Conservation (phyloP, 2,797 vertebrate genomes). For the Australoheros facetus region DNA sequence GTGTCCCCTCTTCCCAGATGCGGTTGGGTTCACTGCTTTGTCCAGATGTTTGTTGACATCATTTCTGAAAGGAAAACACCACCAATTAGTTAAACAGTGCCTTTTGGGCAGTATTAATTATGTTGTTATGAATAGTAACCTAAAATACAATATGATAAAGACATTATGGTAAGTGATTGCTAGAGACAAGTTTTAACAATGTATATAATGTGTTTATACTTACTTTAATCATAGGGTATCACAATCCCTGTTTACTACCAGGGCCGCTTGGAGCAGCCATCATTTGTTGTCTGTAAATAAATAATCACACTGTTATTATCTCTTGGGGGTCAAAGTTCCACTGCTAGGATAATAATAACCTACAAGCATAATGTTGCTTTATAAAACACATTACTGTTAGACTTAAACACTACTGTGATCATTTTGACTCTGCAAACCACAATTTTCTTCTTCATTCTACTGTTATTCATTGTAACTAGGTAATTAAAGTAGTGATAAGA, state of each 20-base stretch:
- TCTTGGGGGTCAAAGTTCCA: too few relatives aligned
- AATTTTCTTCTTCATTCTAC: neutral
- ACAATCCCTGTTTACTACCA: constrained; percentile 74
- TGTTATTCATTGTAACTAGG: neutral
- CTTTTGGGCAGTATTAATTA: neutral
- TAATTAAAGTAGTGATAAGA: neutral
- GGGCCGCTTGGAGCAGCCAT: constrained; percentile 71
- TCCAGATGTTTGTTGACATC: constrained; percentile 26
- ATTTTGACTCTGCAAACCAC: too few relatives aligned
- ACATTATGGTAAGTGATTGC: neutral
- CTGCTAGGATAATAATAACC: neutral
- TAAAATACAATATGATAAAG: neutral
- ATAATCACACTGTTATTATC: neutral
- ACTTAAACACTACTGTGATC: neutral
- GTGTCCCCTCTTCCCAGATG: constrained; percentile 5
- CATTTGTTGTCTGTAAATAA: constrained; percentile 76
- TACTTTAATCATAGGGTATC: constrained; percentile 48
- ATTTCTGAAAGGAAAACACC: constrained; percentile 34
- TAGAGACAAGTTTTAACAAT: neutral
- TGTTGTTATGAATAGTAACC: neutral
- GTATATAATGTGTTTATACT: constrained; percentile 23
- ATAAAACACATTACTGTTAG: neutral
- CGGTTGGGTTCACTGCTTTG: constrained; percentile 8
- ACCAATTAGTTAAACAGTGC: neutral
- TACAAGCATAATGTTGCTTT: neutral